These are phyloP conservation scores for Tenthredo amoena DNA, from an alignment of 2,888 invertebrate species.

Conservation along the genomic window DNA sequence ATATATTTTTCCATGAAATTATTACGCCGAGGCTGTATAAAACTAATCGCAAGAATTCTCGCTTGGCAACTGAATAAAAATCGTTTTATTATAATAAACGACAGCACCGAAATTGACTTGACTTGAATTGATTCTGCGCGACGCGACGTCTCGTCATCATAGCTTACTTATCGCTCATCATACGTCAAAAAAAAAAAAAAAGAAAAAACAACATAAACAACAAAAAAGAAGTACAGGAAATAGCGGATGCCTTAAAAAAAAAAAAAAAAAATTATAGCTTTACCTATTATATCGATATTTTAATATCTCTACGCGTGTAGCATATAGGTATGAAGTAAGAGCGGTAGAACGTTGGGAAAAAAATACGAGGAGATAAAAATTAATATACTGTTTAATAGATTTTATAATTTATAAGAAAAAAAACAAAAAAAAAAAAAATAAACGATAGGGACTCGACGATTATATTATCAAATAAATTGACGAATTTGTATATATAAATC, in stretches of 20 bases:
- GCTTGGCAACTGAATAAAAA: slow-evolving; percentile 1
- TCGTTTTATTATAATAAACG: not conserved
- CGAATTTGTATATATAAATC: not conserved
- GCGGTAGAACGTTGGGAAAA: no score
- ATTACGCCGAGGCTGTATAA: not conserved
- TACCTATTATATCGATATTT: not conserved
- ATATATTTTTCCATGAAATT: not conserved
- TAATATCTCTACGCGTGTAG: not conserved
- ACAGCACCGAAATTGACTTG: not conserved
- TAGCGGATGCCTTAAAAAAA: not conserved
- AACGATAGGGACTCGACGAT: no score
- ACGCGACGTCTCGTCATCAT: not conserved
- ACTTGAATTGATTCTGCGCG: not conserved
- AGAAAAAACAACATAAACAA: not conserved
- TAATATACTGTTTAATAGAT: no score
- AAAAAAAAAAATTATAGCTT: no score
- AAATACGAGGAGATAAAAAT: no score
- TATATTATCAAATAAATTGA: no score
- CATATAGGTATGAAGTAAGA: no score
- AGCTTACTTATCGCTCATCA: not conserved
- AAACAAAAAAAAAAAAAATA: no score
- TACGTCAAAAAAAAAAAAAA: not conserved
- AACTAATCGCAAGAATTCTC: not conserved
- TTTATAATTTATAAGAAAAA: no score
- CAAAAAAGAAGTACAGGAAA: not conserved